A percentile compares a stretch with the other conserved stretches of the same genome.
Conservation (phyloP, 1,140 invertebrate species). For the Ptiloglossa arizonensis region DNA sequence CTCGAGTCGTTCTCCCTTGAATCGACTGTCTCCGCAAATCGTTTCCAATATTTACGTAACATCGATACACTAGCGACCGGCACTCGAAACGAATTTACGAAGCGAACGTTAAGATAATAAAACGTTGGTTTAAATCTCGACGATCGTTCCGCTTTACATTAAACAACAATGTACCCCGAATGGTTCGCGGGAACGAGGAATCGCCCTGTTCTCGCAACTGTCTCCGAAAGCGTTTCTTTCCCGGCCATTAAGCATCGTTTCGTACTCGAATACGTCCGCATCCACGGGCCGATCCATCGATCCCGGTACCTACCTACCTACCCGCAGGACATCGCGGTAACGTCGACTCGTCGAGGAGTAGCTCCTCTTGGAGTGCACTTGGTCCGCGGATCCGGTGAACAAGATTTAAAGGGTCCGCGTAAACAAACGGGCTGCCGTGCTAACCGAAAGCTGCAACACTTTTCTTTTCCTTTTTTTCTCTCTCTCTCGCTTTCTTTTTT, state of each 20-base stretch:
- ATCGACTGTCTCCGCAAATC: too few relatives aligned
- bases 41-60: too few relatives aligned
- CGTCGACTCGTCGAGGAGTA: conserved; percentile 2
- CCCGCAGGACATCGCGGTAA: conserved; percentile 42
- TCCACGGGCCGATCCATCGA: conserved; percentile 1
- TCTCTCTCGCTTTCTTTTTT: conserved; percentile 12
- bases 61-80: too few relatives aligned
- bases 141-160: too few relatives aligned
- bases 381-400: conserved; percentile 23
- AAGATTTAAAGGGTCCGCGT: conserved; percentile 57
- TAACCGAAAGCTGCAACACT: conserved; percentile 74
- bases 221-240: background rate
- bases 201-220: background rate
- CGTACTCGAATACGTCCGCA: conserved; percentile 27
- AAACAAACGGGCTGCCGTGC: conserved; percentile 52
- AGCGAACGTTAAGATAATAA: too few relatives aligned
- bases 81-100: too few relatives aligned
- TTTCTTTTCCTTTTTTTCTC: conserved; percentile 52
- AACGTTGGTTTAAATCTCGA: too few relatives aligned
- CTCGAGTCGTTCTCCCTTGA: too few relatives aligned
- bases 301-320: too few relatives aligned
- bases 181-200: background rate
- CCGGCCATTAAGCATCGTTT: conserved; percentile 12
- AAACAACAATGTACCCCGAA: background rate
- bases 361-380: conserved; percentile 32